Conservation (phyloP, 2,888 invertebrate genomes). For the Marasmarcha lunaedactyla region DNA sequence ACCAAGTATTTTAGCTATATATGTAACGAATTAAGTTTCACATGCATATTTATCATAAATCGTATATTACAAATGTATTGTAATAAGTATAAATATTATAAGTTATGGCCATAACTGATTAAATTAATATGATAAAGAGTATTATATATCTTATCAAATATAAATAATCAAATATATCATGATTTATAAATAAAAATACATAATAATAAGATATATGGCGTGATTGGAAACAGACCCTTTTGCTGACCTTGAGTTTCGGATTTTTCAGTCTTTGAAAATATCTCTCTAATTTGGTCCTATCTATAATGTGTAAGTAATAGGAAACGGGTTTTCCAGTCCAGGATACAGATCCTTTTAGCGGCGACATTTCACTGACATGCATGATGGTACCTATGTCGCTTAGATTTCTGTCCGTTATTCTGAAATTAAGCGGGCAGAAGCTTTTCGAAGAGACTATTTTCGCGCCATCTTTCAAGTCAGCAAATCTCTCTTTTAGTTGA, state of each 20-base stretch:
- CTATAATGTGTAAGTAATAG: slow-evolving; percentile 98
- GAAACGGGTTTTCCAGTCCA: slow-evolving; percentile 99
- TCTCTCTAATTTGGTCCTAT: slow-evolving; percentile 95
- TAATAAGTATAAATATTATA: too few relatives aligned
- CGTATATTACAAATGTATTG: too few relatives aligned
- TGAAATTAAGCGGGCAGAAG: slow-evolving; percentile 98
- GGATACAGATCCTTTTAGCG: slow-evolving; percentile 94
- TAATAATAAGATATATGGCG: slow-evolving; percentile 16
- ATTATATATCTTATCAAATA: too few relatives aligned
- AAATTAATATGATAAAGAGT: too few relatives aligned
- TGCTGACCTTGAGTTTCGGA: slow-evolving; percentile 80
- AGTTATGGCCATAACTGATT: too few relatives aligned
- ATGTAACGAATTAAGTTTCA: too few relatives aligned
- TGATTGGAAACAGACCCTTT: slow-evolving; percentile 67
- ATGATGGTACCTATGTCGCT: slow-evolving; percentile 99
- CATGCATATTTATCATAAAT: too few relatives aligned
- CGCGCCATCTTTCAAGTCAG: slow-evolving; percentile 94
- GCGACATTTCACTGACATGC: slow-evolving; percentile 97
- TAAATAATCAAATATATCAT: too few relatives aligned
- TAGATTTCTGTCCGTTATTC: slow-evolving; percentile 97
- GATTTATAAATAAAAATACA: too few relatives aligned
- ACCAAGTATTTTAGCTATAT: too few relatives aligned
- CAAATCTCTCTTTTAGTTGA: slow-evolving; percentile 94
- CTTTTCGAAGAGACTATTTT: slow-evolving; percentile 98
- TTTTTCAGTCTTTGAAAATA: slow-evolving; percentile 96